Base-by-base conservation (phyloP, 2,888 invertebrate species). In the Dryomyza anilis region DNA sequence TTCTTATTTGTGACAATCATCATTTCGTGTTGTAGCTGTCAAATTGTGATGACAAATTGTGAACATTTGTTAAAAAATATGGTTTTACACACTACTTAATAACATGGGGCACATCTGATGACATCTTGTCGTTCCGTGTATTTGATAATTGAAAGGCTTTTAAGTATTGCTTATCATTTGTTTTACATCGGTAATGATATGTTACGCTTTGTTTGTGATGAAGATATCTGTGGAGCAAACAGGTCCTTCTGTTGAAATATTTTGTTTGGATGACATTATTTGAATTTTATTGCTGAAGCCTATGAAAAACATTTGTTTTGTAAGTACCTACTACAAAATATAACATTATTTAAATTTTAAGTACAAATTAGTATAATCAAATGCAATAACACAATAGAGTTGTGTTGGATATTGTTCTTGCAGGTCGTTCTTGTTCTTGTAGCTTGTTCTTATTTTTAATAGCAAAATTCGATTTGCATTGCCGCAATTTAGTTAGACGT, bases 51-150 rank as follows among this genome's bases (percentile, higher is more conserved):
- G 58, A 67, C 69, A 77, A 78, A 79, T 80, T 77, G 61, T 77
- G 81, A 81, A 80, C 81, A 81, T 81, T 81, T 81, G 81, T 73
- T 67, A 72, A 70, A 78, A 76, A 81, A 81, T 81, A 81, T 81
- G 81, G 76, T 81, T 80, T 77, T n/a, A 21, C 50, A 73, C 73
- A 74, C 72, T 71, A 71, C 69, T 71, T 79, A 78, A 78, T 78
- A 73, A 74, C 67, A 67, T 60, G 67, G 62, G 65, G 64, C 52
- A 56, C 57, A 29, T 43, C 61, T 57, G 58, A 52, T 39, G 63
- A 57, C 43, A 50, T 43, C 63, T 46, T 23, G 23, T 23, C 46
- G 29, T 33, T 19, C n/a, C n/a, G n/a, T n/a, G n/a, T n/a, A n/a
- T n/a, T n/a, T n/a, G n/a, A n/a, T 33, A 23, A 36, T 50, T 21